A percentile compares a stretch with the other conserved stretches of the same genome.
phyloP scores from a whole-genome alignment of 2,888 invertebrate genomes.

The Hypomecis atomaria region DNA sequence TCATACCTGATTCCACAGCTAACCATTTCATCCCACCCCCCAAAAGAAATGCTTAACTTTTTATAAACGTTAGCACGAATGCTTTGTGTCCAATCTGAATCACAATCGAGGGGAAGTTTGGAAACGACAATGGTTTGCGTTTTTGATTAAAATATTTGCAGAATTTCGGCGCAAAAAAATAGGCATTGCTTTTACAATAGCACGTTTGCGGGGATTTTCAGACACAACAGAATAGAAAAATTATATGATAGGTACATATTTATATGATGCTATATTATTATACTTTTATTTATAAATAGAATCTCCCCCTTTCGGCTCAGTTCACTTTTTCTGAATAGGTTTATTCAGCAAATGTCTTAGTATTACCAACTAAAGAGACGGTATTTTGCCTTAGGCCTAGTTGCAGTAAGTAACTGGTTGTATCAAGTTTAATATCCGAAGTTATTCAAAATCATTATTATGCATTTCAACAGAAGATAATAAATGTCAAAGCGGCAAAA shows the following conservation, averaged over 20 bases:
- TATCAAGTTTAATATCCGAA: no score
- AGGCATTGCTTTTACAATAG: slow-evolving; percentile 31
- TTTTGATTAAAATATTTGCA: slow-evolving; percentile 73
- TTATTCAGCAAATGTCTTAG: no score
- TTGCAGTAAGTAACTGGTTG: background rate
- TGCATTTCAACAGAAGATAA: slow-evolving; percentile 12
- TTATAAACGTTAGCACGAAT: slow-evolving; percentile 72
- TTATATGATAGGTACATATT: background rate
- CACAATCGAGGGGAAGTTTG: slow-evolving; percentile 61
- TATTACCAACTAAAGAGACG: no score
- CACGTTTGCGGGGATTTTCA: slow-evolving; percentile 29
- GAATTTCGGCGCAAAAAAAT: slow-evolving; percentile 50
- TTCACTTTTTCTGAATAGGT: no score
- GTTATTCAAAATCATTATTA: background rate
- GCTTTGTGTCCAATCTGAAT: slow-evolving; percentile 69
- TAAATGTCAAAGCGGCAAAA: slow-evolving; percentile 15
- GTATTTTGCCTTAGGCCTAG: background rate
- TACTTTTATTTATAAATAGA: no score
- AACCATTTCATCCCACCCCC: no score
- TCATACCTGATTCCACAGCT: no score
- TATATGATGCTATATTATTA: background rate
- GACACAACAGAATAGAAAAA: background rate
- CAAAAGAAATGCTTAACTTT: slow-evolving; percentile 65
- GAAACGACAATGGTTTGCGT: slow-evolving; percentile 66
- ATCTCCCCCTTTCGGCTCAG: no score